Evolutionary conservation across 2,797 vertebrate species (phyloP).

Genomic region (Artibeus lituratus): DNA sequence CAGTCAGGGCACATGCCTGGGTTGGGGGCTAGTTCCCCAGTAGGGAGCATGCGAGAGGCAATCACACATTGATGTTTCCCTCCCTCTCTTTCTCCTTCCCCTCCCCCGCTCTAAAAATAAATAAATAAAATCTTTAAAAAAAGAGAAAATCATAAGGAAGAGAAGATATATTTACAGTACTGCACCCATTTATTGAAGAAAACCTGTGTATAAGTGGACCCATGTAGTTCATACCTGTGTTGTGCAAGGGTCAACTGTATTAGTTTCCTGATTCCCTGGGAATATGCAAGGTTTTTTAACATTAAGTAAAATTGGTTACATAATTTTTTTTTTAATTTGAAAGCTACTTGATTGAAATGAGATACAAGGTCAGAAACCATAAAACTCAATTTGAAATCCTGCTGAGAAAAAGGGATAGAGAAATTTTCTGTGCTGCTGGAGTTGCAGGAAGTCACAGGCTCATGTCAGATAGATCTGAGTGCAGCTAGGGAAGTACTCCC

Average conservation of each 20-base stretch:
- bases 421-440: not conserved
- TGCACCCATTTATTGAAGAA: not conserved
- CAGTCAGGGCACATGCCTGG: too few species aligned
- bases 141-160: not conserved
- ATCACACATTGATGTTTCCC: too few species aligned
- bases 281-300: not conserved
- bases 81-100: too few species aligned
- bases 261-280: not conserved
- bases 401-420: not conserved
- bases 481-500: not conserved
- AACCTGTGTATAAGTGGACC: not conserved
- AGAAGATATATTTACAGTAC: not conserved
- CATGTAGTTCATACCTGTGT: not conserved
- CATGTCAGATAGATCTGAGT: not conserved
- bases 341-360: not conserved
- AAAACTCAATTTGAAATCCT: constrained; percentile 10
- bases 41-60: too few species aligned
- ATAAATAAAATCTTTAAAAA: not conserved
- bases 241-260: not conserved
- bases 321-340: not conserved
- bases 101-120: too few species aligned
- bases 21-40: too few species aligned
- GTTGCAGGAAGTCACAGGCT: not conserved
- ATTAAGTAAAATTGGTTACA: not conserved
- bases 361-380: not conserved